Conservation (phyloP, 2,888 invertebrate genomes). For the Synergus umbraculus region DNA sequence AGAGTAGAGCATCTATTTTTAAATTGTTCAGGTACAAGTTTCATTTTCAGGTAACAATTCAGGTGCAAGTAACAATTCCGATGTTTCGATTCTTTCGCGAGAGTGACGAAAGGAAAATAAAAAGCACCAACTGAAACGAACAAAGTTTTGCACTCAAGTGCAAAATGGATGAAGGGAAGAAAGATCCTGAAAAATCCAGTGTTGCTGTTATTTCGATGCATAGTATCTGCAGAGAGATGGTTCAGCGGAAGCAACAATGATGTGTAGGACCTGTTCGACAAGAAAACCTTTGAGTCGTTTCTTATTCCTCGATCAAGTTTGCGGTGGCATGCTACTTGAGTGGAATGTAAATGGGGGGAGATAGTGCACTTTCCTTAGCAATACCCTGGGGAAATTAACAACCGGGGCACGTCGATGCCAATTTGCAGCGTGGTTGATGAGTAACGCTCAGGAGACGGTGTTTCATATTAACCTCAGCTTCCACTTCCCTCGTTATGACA, state of each 20-base stretch:
- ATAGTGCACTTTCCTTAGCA: conserved; percentile 26
- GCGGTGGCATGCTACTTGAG: conserved; percentile 21
- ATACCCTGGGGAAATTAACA: conserved; percentile 63
- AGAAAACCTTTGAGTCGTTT: conserved; percentile 8
- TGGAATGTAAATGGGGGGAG: conserved; percentile 12
- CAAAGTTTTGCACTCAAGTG: conserved; percentile 24
- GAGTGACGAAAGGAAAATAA: neutral
- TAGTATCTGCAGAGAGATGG: neutral
- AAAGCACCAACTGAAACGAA: conserved; percentile 2
- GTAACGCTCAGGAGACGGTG: conserved; percentile 45
- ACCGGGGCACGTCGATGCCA: conserved; percentile 58
- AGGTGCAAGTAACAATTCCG: too few species aligned
- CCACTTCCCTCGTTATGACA: conserved; percentile 15
- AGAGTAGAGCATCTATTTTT: too few species aligned
- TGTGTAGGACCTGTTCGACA: neutral
- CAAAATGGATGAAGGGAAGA: conserved; percentile 10
- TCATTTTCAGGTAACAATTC: too few species aligned
- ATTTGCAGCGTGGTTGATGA: conserved; percentile 57
- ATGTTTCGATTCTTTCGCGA: neutral
- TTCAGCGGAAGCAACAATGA: neutral
- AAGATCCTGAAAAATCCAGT: neutral
- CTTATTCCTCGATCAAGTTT: conserved; percentile 37
- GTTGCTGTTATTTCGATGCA: neutral
- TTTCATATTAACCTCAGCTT: conserved; percentile 36
- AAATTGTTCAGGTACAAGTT: too few species aligned